Evolutionary conservation across 2,113 vertebrate genomes (phyloP), one percentile per base, ranked within the genome.

Genomic region (Silurus meridionalis): DNA sequence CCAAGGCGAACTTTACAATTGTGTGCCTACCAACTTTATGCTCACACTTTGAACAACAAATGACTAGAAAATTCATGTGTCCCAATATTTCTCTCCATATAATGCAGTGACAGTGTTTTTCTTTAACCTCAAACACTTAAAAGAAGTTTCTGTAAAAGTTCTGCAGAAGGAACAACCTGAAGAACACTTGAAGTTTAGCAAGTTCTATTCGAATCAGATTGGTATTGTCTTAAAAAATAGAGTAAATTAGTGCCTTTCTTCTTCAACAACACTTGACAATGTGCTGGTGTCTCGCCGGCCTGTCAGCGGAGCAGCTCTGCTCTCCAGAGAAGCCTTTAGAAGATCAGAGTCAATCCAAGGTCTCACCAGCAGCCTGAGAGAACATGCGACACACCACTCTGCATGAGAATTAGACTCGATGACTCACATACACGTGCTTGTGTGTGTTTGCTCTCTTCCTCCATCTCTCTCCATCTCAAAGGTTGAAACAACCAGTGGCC

Each of bases 371-470:
- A 23, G 19, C 77, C 25, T 6, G 61, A 69, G 78, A 86, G 78
- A 80, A 48, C 67, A 25, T 64, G 79, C 10, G 23, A 81, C 46
- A 64, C 11, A 37, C 79, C 58, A 37, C 80, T 81, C 15, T 81
- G 85, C 85, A 82, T 86, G 80, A 82, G 25, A 83, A 82, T 75
- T 75, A 82, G 71, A 9, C 86, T 25, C 53, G 13, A 83, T 87
- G 86, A 87, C 72, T 83, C 86, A 82, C 60, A 78, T 58, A 63
- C 50, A 15, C 3, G 23, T 37, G n/a, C 61, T 55, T 10, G 25
- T 72, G 63, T 0, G 10, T 46, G 21, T 80, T 61, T 64, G 37
- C 63, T 82, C 57, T 75, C 23, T 37, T 48, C 17, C 79, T 53
- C 57, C 21, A n/a, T 66, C 58, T 66, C 78, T 19, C 79, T 61